A percentile compares a stretch with the other conserved stretches of the same genome.
Conservation (phyloP, 2,888 invertebrate genomes). For the Ditula angustiorana region DNA sequence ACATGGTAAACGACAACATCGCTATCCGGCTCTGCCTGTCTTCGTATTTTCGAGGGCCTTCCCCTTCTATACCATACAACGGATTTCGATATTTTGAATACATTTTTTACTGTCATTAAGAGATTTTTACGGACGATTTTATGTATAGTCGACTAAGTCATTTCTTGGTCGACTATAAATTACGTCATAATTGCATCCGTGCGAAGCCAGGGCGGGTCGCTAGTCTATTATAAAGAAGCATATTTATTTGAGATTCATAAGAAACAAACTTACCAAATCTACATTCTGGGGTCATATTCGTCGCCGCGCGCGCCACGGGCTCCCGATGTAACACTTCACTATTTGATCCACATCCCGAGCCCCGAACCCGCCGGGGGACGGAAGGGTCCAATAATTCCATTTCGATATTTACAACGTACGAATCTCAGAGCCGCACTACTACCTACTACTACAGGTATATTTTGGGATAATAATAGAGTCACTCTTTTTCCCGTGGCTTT, state of each 20-base stretch:
- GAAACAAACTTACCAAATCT: not conserved
- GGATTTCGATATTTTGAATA: no score
- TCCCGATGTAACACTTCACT: not conserved
- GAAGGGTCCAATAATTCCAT: constrained; percentile 7
- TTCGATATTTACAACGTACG: constrained; percentile 10
- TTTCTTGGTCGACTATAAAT: no score
- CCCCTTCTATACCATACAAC: no score
- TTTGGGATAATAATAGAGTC: not conserved
- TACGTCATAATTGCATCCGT: no score
- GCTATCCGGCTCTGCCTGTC: no score
- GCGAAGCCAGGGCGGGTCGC: no score
- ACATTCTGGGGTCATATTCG: not conserved
- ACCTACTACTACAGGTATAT: constrained; percentile 6
- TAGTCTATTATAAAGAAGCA: no score
- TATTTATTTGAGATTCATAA: not conserved
- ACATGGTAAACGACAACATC: no score
- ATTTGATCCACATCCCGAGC: not conserved
- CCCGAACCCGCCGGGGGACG: not conserved
- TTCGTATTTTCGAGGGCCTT: no score
- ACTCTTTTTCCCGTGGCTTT: not conserved
- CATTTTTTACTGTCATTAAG: no score
- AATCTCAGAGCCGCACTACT: not conserved
- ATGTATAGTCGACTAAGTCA: no score
- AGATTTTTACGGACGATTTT: no score
- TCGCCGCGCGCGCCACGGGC: not conserved